These are phyloP conservation scores for Peromyscus eremicus DNA, from an alignment of 2,797 vertebrate genomes.

Conservation along the genomic window DNA sequence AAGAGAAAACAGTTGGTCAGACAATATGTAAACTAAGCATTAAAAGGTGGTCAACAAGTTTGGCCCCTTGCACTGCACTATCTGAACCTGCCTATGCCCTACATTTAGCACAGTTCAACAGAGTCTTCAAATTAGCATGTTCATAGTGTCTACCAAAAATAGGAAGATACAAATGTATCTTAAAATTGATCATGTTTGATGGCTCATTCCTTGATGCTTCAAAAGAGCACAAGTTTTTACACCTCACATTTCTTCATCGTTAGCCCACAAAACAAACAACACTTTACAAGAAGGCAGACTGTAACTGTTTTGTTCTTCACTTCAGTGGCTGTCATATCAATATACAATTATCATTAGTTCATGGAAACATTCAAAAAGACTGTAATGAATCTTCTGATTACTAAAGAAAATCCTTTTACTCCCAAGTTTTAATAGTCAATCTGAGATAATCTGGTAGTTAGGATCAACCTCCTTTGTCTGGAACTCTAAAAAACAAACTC, in stretches of 20 bases:
- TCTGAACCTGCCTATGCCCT: background rate
- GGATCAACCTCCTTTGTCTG: conserved; percentile 2
- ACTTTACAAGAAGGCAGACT: background rate
- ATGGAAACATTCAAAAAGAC: background rate
- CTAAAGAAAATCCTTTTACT: conserved; percentile 16
- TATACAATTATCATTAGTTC: background rate
- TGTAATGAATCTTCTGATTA: background rate
- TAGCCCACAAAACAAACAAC: background rate
- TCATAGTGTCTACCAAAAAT: background rate
- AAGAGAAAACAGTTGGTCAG: background rate
- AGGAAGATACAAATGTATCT: background rate
- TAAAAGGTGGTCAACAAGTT: background rate
- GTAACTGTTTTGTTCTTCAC: background rate
- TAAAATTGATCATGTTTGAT: background rate
- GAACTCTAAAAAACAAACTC: background rate
- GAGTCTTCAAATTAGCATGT: background rate
- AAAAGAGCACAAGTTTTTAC: background rate
- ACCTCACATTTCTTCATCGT: background rate
- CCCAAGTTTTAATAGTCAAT: background rate
- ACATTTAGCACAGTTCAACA: background rate
- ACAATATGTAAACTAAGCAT: background rate
- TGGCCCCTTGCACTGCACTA: background rate
- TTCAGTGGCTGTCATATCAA: background rate
- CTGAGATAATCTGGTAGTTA: background rate
- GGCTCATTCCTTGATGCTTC: background rate